Evolutionary conservation across 2,113 vertebrate genomes (phyloP), one percentile per base, ranked within the genome.

Genomic region (Ptychochromis oligacanthus): DNA sequence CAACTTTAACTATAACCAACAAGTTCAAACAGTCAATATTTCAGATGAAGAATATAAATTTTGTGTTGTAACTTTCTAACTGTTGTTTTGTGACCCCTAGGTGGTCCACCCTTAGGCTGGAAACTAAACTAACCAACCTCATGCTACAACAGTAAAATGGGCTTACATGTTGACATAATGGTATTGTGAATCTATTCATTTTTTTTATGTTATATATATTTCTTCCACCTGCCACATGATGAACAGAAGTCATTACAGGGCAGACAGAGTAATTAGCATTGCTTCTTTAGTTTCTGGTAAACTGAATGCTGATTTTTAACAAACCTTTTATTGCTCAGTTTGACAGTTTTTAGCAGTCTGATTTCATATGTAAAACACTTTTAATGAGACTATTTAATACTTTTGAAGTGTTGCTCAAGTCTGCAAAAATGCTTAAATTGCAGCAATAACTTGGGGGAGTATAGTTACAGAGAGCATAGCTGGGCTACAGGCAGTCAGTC

Each of bases 371-470:
- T 57, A 36, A 58, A 86, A 34, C 22, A 17, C 28, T 13, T 58
- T 20, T 26, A 57, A 76, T 58, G 9, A 76, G 6, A 46, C 3
- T 24, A 6, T 80, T 67, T 28, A 11, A 40, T 43, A 57, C 14
- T 55, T 75, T 55, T 46, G 38, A 61, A 74, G 6, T 28, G 6
- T 84, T 87, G 15, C 78, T 61, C 24, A 55, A 60, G 24, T 11
- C 38, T 40, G 8, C 4, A 85, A 76, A 61, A 77, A 83, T 79
- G 34, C 13, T n/a, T 11, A 8, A 55, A 40, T 20, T 67, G 20
- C 28, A 62, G 72, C 54, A 83, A 55, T 18, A 75, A 75, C 64
- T 34, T 80, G 84, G 62, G 62, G 84, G 84, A 87, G 82, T 84
- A 13, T 7, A n/a, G 65, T 24, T 46, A 38, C 18, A 60, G 60